Base-by-base conservation (phyloP, 2,888 invertebrate genomes). In the Morpho achilles region DNA sequence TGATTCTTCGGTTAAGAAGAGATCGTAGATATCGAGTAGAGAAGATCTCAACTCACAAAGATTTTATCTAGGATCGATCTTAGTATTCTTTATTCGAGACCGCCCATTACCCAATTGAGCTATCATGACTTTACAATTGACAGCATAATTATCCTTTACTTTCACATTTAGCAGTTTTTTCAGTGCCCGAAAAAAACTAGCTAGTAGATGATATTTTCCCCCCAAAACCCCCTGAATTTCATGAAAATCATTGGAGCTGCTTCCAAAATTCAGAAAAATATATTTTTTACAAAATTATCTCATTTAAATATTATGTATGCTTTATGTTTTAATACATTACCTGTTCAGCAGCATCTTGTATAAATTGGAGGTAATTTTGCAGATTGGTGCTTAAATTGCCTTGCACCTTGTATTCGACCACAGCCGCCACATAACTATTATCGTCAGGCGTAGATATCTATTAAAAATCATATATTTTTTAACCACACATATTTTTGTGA, bases 401-500 rank as follows among this genome's bases (percentile, higher is more conserved):
- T 0, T 72, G 67, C 0, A 92, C 92, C 53, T 85, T 75, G 70
- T 92, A 94, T 70, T 94, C 94, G 8, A 93, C 92, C 3, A 94
- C 94, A 0, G 93, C 94, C 0, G 93, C 94, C 7, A 88, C 84
- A 69, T 94, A 94, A 66, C 82, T 88, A 53, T 80, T 70, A 63
- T 86, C 87, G 50, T 77, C 67, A 2, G 85, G 80, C 0, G 85
- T 82, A 0, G 92, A 91, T 56, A 71, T 75, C 91, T 91, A 74
- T 6, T 41, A 57, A 53, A 60, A 60, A 51, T 53, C n/a, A 40
- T 10, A 22, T 6, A 10, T 3, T 46, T 50, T 49, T 47, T 16
- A 16, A 16, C 16, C 16, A 16, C 16, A 16, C 16, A 16, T 16
- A 16, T 16, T 16, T 16, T 16, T 16, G 16, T 16, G 16, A 16